These are phyloP conservation scores for Pteria penguin DNA, from an alignment of 2,888 invertebrate genomes.

Conservation along the genomic window DNA sequence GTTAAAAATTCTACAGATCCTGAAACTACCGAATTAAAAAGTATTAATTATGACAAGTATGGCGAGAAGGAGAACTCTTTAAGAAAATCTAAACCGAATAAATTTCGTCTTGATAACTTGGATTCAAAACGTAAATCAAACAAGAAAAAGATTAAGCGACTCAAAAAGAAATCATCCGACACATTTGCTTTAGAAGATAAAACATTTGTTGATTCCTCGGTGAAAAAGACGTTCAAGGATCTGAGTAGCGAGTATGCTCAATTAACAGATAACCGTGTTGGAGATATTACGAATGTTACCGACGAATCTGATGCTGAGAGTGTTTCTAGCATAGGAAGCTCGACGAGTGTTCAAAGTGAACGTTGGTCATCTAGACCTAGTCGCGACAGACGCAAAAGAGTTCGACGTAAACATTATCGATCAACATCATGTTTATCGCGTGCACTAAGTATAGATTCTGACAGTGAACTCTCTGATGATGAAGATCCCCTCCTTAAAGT, in stretches of 20 bases:
- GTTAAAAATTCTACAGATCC: background rate
- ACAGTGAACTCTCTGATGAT: background rate
- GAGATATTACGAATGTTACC: background rate
- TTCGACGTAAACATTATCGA: background rate
- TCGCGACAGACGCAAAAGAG: background rate
- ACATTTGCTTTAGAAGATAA: background rate
- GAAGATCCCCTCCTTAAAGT: background rate
- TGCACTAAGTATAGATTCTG: background rate
- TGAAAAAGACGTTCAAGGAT: background rate
- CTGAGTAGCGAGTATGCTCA: background rate
- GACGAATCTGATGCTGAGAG: background rate
- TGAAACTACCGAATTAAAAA: background rate
- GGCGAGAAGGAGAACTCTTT: slow-evolving; percentile 13
- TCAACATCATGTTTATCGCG: background rate
- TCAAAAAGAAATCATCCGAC: background rate
- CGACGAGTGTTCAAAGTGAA: background rate
- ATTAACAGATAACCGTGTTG: background rate
- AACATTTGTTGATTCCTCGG: background rate
- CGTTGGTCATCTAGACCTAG: background rate
- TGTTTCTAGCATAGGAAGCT: background rate
- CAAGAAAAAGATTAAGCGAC: background rate
- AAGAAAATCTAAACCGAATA: slow-evolving; percentile 8
- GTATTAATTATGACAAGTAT: slow-evolving; percentile 12
- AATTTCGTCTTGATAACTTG: slow-evolving; percentile 11
- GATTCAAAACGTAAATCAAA: background rate